A percentile compares a stretch with the other conserved stretches of the same genome.
Evolutionary conservation across 2,113 vertebrate species (phyloP).

Genomic region (Rhodinocichla rosea): DNA sequence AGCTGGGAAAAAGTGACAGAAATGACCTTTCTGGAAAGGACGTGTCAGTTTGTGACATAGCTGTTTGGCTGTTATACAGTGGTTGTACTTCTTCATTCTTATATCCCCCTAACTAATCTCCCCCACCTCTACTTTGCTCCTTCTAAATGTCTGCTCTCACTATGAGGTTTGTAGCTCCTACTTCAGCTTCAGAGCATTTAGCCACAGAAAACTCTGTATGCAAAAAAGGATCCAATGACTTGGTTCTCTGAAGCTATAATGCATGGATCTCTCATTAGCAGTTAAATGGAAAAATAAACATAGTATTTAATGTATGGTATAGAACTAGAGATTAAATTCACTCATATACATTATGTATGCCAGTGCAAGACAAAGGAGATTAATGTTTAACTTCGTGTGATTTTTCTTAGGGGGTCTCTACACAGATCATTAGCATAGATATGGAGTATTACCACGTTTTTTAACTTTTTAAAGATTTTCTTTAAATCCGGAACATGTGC

Average conservation of each 20-base stretch:
- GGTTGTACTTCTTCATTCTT: not conserved
- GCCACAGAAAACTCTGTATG: not conserved
- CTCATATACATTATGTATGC: not conserved
- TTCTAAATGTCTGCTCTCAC: not conserved
- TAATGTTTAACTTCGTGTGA: not conserved
- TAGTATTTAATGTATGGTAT: not conserved
- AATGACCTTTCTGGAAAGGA: not conserved
- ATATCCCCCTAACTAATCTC: not conserved
- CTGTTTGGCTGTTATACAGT: not conserved
- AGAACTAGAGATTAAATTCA: not conserved
- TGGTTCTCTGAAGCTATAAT: not conserved
- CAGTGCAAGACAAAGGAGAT: not conserved
- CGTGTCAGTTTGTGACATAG: not conserved
- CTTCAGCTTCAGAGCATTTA: not conserved
- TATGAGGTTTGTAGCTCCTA: not conserved
- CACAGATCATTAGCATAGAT: not conserved
- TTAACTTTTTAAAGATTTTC: not conserved
- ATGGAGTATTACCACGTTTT: not conserved
- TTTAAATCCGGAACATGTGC: not conserved
- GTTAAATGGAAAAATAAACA: not conserved
- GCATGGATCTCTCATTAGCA: not conserved
- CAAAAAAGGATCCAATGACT: not conserved
- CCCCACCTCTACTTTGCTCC: not conserved
- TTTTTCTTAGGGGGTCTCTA: not conserved
- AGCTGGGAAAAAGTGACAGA: not conserved